phyloP scores from a whole-genome alignment of 2,888 invertebrate species.

The Aelia acuminata region DNA sequence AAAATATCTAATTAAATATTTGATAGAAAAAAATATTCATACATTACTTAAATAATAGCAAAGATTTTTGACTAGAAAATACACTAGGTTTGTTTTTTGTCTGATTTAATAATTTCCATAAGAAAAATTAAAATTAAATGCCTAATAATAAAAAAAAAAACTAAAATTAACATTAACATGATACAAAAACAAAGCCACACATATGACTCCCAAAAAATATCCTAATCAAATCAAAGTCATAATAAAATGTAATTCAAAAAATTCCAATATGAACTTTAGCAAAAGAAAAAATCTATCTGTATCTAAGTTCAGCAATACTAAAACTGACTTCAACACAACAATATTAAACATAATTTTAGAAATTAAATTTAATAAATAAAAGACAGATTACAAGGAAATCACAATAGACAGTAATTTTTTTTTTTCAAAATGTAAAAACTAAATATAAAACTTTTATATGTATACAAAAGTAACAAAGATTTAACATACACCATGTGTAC shows the following conservation, averaged over 20 bases:
- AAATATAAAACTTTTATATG: too few species aligned
- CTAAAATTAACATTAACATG: neutral
- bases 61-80: slow-evolving; percentile 3
- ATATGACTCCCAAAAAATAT: neutral
- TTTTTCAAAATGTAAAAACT: neutral
- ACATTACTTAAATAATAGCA: neutral
- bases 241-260: neutral
- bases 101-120: neutral
- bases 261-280: neutral
- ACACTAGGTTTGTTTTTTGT: neutral
- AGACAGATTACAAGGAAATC: neutral
- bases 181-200: neutral
- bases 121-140: neutral
- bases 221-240: neutral
- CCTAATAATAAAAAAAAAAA: neutral
- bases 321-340: neutral
- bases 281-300: too few species aligned
- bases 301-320: too few species aligned
- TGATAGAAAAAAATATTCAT: neutral
- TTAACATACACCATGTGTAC: too few species aligned
- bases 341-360: neutral
- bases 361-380: neutral
- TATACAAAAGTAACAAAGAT: too few species aligned
- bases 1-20: neutral
- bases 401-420: neutral